A percentile compares a stretch with the other conserved stretches of the same genome.
These are phyloP conservation scores for Xenotilapia leptura DNA, from an alignment of 2,113 vertebrate species.

Conservation along the genomic window DNA sequence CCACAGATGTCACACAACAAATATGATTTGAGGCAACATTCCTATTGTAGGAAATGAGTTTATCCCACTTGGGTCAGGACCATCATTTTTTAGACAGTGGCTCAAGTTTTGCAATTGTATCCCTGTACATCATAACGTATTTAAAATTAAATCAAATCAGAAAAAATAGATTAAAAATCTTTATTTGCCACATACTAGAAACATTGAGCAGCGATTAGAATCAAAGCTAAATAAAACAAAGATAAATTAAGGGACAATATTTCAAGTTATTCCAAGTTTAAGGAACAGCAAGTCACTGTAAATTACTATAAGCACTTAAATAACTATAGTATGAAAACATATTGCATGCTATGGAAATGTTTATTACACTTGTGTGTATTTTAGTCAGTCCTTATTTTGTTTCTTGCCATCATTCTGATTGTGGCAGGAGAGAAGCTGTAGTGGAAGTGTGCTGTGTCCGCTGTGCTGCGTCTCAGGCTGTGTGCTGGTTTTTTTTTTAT, in stretches of 20 bases:
- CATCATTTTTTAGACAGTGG: neutral
- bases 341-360: neutral
- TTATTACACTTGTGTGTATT: neutral
- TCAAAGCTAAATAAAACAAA: neutral
- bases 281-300: neutral
- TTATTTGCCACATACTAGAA: neutral
- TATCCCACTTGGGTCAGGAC: neutral
- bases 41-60: neutral
- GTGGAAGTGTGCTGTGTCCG: neutral
- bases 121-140: neutral
- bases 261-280: neutral
- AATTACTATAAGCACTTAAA: neutral
- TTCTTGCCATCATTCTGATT: neutral
- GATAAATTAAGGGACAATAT: neutral
- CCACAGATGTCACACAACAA: neutral
- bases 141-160: neutral
- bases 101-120: neutral
- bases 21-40: neutral
- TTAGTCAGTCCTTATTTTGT: neutral
- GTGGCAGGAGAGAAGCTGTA: neutral
- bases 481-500: neutral
- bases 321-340: neutral
- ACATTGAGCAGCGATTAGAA: neutral
- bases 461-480: neutral
- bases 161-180: neutral